Percentiles rank a stretch among this genome's conserved stretches.
Evolutionary conservation across 2,888 invertebrate species (phyloP).

Genomic region (Hydropsyche betteni): DNA sequence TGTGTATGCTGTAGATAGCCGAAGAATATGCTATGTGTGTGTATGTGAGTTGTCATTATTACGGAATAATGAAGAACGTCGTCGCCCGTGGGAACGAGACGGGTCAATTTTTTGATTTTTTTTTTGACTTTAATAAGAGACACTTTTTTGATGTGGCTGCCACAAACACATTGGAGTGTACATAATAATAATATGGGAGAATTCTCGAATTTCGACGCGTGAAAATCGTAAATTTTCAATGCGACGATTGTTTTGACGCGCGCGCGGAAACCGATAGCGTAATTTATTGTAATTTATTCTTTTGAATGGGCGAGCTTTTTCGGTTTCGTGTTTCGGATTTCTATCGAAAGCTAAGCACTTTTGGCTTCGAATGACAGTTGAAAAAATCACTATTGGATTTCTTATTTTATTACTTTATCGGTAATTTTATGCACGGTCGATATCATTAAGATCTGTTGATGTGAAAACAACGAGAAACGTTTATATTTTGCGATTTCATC

Average conservation of each 20-base stretch:
- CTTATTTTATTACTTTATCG: background rate
- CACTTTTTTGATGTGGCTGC: background rate
- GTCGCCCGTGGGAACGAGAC: conserved; percentile 46
- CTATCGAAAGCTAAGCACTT: conserved; percentile 16
- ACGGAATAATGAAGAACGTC: conserved; percentile 16
- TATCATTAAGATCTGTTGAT: too few species aligned
- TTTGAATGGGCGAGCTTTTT: background rate
- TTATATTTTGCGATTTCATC: too few species aligned
- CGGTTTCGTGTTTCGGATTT: conserved; percentile 17
- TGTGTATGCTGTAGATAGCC: too few species aligned
- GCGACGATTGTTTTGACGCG: conserved; percentile 26
- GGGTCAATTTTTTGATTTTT: conserved; percentile 30
- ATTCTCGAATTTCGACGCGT: conserved; percentile 17
- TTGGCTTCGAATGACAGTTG: conserved; percentile 26
- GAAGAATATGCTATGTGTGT: too few species aligned
- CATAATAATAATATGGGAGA: conserved; percentile 1
- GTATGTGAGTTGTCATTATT: conserved; percentile 10
- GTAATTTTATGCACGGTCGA: too few species aligned
- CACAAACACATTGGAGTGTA: background rate
- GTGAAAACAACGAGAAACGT: too few species aligned
- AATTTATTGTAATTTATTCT: conserved; percentile 19
- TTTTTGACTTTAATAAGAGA: background rate
- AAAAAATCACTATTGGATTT: conserved; percentile 1
- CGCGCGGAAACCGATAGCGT: conserved; percentile 25
- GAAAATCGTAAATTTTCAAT: conserved; percentile 30